Evolutionary conservation across 2,888 invertebrate species (phyloP).

Genomic region (Cylloceria caligata): DNA sequence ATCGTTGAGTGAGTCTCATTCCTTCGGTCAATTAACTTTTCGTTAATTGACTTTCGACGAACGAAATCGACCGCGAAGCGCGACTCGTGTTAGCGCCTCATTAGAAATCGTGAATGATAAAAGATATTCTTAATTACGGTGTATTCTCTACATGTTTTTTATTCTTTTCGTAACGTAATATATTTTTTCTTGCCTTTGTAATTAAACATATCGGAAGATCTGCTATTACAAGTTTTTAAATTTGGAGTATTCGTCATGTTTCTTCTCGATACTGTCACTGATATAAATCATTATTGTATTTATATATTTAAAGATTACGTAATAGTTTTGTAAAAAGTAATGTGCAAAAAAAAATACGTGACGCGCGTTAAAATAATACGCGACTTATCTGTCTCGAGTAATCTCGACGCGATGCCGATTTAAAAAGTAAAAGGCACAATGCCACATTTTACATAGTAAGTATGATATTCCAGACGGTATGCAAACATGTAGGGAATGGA

Average conservation of each 20-base stretch:
- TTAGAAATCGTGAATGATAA: slow-evolving; percentile 59
- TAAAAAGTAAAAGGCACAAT: slow-evolving; percentile 12
- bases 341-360: too few relatives aligned
- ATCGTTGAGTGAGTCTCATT: slow-evolving; percentile 64
- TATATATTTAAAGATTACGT: too few relatives aligned
- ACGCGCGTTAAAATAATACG: not conserved
- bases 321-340: not conserved
- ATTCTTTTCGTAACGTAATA: not conserved
- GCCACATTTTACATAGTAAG: slow-evolving; percentile 1
- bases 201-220: not conserved
- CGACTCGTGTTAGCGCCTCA: slow-evolving; percentile 63
- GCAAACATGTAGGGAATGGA: slow-evolving; percentile 56
- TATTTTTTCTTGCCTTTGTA: not conserved
- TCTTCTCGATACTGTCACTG: too few relatives aligned
- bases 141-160: not conserved
- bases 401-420: slow-evolving; percentile 9
- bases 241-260: not conserved
- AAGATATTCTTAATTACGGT: slow-evolving; percentile 26
- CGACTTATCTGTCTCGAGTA: not conserved
- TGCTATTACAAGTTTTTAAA: not conserved
- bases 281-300: too few relatives aligned
- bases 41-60: slow-evolving; percentile 65
- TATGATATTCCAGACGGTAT: slow-evolving; percentile 42
- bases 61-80: slow-evolving; percentile 55
- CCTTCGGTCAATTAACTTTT: slow-evolving; percentile 62